Conservation (phyloP, 2,113 vertebrate species). For the Penelope pileata region DNA sequence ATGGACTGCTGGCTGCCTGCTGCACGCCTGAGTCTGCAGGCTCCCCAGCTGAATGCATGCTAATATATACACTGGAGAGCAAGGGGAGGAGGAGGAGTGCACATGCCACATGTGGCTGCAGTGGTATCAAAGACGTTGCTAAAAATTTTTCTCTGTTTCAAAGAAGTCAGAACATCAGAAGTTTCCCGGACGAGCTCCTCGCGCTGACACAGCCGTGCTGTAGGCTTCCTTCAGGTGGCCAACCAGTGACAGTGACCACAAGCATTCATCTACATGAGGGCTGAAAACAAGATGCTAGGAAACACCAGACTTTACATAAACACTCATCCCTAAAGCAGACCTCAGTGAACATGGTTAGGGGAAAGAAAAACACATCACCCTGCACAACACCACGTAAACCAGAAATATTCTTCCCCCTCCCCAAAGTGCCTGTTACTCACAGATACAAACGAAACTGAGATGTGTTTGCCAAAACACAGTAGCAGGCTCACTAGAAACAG, state of each 20-base stretch:
- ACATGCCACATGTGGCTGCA: neutral
- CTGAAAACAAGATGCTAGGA: neutral
- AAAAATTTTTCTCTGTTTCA: neutral
- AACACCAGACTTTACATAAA: neutral
- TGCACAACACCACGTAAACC: neutral
- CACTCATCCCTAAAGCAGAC: neutral
- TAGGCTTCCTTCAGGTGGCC: neutral
- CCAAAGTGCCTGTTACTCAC: neutral
- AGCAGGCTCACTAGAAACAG: neutral
- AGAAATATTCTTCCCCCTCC: neutral
- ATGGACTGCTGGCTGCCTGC: neutral
- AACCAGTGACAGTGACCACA: constrained; percentile 12
- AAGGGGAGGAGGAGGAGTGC: neutral
- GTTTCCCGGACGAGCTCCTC: neutral
- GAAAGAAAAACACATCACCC: neutral
- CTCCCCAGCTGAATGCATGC: neutral
- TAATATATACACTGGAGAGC: neutral
- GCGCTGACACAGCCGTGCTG: neutral
- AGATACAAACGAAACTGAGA: neutral
- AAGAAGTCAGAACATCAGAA: neutral
- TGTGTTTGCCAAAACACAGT: neutral
- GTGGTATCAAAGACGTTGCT: neutral
- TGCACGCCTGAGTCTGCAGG: neutral
- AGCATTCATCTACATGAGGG: neutral
- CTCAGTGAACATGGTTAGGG: neutral